These are phyloP conservation scores for Unio delphinus DNA, from an alignment of 2,888 invertebrate species.

Conservation along the genomic window DNA sequence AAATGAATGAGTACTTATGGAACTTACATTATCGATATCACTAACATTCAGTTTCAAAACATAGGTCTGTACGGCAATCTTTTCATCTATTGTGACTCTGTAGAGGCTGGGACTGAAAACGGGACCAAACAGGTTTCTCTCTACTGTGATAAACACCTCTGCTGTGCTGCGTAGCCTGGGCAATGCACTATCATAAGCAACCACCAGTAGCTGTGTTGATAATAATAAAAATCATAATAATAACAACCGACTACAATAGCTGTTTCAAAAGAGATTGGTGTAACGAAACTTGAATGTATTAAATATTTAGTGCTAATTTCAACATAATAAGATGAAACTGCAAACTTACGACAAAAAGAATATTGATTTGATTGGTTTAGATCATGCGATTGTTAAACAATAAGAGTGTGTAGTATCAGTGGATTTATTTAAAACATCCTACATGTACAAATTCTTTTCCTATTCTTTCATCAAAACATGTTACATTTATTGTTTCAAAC, in stretches of 20 bases:
- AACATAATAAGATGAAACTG: no score
- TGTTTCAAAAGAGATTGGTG: no score
- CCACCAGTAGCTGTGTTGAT: conserved; percentile 46
- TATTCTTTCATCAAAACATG: no score
- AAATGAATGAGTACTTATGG: background rate
- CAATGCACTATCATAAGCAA: conserved; percentile 57
- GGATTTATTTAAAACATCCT: no score
- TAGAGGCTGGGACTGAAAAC: conserved; percentile 57
- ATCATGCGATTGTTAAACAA: no score
- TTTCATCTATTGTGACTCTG: conserved; percentile 53
- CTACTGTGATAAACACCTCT: conserved; percentile 54
- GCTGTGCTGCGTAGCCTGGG: conserved; percentile 44
- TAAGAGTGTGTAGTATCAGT: no score
- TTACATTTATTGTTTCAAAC: no score
- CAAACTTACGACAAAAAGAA: no score
- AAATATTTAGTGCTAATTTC: no score
- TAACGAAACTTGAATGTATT: no score
- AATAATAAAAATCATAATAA: conserved; percentile 1
- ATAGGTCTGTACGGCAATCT: conserved; percentile 35
- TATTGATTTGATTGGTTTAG: no score
- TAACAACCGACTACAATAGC: background rate
- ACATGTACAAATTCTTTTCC: no score
- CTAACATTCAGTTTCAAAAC: conserved; percentile 55
- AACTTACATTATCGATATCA: conserved; percentile 62
- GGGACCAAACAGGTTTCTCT: conserved; percentile 59